These are phyloP conservation scores for Spodoptera littoralis DNA, from an alignment of 2,888 invertebrate species.

Conservation along the genomic window DNA sequence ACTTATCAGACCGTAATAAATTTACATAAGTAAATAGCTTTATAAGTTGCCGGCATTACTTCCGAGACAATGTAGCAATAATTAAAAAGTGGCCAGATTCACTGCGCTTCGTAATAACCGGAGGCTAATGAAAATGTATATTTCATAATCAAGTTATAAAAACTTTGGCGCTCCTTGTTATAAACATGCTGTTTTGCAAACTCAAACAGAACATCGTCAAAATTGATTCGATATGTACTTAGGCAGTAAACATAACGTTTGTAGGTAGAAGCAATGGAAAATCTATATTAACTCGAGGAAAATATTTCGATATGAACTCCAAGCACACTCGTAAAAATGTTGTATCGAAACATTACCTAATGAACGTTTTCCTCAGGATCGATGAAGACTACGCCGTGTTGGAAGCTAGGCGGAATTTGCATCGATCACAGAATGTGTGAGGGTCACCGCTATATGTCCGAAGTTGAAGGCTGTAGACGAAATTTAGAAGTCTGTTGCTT, in stretches of 20 bases:
- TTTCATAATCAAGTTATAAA: background rate
- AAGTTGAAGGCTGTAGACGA: conserved; percentile 77
- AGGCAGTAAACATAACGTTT: conserved; percentile 16
- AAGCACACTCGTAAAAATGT: conserved; percentile 12
- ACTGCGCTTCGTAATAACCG: conserved; percentile 4
- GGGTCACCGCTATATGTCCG: conserved; percentile 66
- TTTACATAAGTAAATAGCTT: conserved; percentile 21
- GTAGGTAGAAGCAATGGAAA: conserved; percentile 2
- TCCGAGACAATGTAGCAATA: conserved; percentile 6
- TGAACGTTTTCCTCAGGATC: conserved; percentile 68
- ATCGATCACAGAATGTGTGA: conserved; percentile 72
- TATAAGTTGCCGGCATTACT: conserved; percentile 8
- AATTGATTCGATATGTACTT: conserved; percentile 10
- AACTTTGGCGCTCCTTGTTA: conserved; percentile 12
- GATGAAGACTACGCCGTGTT: conserved; percentile 76
- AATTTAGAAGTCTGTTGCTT: conserved; percentile 80
- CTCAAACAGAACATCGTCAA: background rate
- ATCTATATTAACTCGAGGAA: conserved; percentile 21
- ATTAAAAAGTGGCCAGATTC: conserved; percentile 21
- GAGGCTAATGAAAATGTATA: background rate
- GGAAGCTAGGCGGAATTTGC: conserved; percentile 79
- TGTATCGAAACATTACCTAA: conserved; percentile 20
- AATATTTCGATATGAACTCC: conserved; percentile 7
- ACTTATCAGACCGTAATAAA: conserved; percentile 3
- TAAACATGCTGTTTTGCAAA: conserved; percentile 1